These are phyloP conservation scores for Corythaixoides concolor DNA, from an alignment of 2,113 vertebrate species.

Conservation along the genomic window DNA sequence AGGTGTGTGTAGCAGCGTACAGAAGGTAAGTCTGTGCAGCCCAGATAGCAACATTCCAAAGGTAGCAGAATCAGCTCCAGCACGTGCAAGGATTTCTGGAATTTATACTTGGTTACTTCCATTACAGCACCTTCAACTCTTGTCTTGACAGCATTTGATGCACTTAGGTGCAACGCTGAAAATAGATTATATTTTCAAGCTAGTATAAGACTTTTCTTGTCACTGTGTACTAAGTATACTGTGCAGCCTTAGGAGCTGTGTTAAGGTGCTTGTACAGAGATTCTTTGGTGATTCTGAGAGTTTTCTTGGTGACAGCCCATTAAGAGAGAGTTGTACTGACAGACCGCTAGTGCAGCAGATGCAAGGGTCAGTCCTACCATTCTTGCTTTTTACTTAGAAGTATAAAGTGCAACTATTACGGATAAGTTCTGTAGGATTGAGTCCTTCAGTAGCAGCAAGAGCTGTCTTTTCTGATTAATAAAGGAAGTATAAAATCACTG, in stretches of 20 bases:
- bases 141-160: background rate
- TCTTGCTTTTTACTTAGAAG: background rate
- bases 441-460: background rate
- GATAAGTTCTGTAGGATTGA: background rate
- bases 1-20: background rate
- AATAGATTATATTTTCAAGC: background rate
- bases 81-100: background rate
- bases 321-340: background rate
- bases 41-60: background rate
- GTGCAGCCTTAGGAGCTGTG: background rate
- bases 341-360: background rate
- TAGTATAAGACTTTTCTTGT: background rate
- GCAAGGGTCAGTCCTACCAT: background rate
- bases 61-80: background rate
- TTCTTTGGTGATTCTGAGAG: background rate
- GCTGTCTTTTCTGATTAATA: background rate
- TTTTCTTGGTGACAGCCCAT: constrained; percentile 37
- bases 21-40: background rate
- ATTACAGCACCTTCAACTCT: background rate
- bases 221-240: background rate
- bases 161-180: background rate
- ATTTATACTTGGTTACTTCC: fast-evolving
- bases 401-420: background rate
- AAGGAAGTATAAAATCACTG: background rate
- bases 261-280: background rate